Percentiles rank a stretch among this genome's conserved stretches.
These are phyloP conservation scores for Glareola pratincola DNA, from an alignment of 2,113 vertebrate genomes.

Conservation along the genomic window DNA sequence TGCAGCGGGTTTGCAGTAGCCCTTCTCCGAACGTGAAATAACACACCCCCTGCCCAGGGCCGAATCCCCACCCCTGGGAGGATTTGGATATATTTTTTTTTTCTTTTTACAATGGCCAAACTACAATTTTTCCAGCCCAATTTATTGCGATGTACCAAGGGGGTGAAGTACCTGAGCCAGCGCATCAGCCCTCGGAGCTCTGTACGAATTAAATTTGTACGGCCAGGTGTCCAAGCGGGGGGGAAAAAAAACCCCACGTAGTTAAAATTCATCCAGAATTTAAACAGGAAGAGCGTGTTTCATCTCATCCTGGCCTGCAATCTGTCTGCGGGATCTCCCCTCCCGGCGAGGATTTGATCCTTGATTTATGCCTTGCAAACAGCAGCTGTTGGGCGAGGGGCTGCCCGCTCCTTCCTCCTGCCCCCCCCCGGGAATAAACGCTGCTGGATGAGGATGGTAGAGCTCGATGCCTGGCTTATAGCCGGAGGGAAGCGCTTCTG, in stretches of 20 bases:
- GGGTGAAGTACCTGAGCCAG: neutral
- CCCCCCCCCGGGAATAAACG: fast-evolving
- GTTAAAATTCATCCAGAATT: neutral
- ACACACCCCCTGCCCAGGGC: fast-evolving
- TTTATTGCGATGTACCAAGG: fast-evolving
- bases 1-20: neutral
- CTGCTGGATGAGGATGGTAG: neutral
- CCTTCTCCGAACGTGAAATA: neutral
- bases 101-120: fast-evolving
- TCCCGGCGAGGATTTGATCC: neutral
- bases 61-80: neutral
- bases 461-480: neutral
- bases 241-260: fast-evolving
- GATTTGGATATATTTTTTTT: neutral
- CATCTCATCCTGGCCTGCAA: neutral
- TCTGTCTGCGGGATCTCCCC: neutral
- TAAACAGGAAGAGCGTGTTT: neutral
- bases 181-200: neutral
- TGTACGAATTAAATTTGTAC: fast-evolving
- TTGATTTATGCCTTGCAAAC: neutral
- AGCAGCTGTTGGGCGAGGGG: neutral
- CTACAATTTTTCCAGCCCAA: neutral
- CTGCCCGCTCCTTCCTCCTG: neutral
- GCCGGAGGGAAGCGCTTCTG: neutral
- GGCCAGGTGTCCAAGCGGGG: neutral